A percentile compares a stretch with the other conserved stretches of the same genome.
phyloP scores from a whole-genome alignment of 2,888 invertebrate genomes.

The Disparrhopalites patrizii region DNA sequence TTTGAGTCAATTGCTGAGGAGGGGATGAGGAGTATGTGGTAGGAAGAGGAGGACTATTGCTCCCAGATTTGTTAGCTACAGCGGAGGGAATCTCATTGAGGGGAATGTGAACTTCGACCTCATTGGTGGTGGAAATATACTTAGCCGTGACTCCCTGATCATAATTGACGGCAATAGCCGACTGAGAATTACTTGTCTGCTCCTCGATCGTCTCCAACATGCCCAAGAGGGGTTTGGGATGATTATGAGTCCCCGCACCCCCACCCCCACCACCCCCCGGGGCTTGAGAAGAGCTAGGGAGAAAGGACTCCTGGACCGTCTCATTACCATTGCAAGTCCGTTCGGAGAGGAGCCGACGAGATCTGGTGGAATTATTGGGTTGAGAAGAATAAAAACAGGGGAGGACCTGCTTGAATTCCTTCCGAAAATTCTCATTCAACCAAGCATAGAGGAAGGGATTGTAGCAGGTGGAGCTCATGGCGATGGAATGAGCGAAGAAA shows the following conservation, averaged over 20 bases:
- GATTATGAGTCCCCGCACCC: neutral
- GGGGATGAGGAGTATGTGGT: neutral
- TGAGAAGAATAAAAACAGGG: constrained; percentile 57
- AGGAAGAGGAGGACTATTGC: neutral
- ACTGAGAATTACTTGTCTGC: constrained; percentile 40
- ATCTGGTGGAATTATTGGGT: constrained; percentile 14
- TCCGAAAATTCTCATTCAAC: constrained; percentile 90
- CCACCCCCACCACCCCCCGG: constrained; percentile 4
- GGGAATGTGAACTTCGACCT: constrained; percentile 45
- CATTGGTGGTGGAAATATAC: constrained; percentile 37
- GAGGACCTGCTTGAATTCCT: constrained; percentile 76
- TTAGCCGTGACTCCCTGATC: constrained; percentile 34
- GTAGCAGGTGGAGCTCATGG: constrained; percentile 92
- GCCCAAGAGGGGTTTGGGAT: neutral
- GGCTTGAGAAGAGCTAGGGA: constrained; percentile 52
- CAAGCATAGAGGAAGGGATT: constrained; percentile 93
- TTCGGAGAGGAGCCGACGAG: constrained; percentile 55
- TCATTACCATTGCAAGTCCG: constrained; percentile 72
- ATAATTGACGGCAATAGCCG: constrained; percentile 29
- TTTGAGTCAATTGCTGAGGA: constrained; percentile 9
- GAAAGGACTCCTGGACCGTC: constrained; percentile 65
- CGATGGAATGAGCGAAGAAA: constrained; percentile 52
- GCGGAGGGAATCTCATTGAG: constrained; percentile 10
- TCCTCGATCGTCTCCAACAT: constrained; percentile 46
- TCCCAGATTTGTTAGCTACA: neutral